Evolutionary conservation across 2,888 invertebrate genomes (phyloP), one percentile per base, ranked within the genome.

Genomic region (Cepaea hortensis): DNA sequence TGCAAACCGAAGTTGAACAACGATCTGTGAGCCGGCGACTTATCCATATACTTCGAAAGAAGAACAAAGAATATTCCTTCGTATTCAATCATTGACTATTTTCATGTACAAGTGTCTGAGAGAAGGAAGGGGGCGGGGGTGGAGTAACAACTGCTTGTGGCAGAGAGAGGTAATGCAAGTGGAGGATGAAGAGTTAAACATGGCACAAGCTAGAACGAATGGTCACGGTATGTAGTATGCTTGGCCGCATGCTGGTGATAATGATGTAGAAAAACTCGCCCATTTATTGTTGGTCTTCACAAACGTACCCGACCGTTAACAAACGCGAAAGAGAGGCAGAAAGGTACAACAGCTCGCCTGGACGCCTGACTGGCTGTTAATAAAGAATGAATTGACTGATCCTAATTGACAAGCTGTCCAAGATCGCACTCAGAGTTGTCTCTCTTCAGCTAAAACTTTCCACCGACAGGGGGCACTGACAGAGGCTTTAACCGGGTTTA

Each of bases 361-460:
- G 50, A 81, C 70, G 81, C 81, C 23, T 50, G 70, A 48, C 68
- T 48, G 48, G 70, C 70, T 81, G 46, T 50, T 68, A 81, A 20
- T 81, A 81, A 81, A 61, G 70, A 50, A 70, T 70, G 81, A 4
- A 68, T n/a, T 81, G 81, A 81, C 48, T 81, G 81, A 81, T 68
- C 70, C 81, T 81, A 81, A 81, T 81, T 68, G 81, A 81, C 81
- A 70, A 48, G 68, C 81, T 81, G 81, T 81, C 70, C 81, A 70
- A 61, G 70, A n/a, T 68, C 68, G 81, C 81, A 70, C 68, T 81
- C 70, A 20, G 50, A 70, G 81, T 70, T 68, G 81, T 81, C 70
- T 81, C 70, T 70, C 68, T n/a, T 70, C 70, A 48, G 68, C 70
- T 70, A 50, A 48, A 68, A 70, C 70, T 81, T 46, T 68, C 68